Evolutionary conservation across 2,888 invertebrate genomes (phyloP), one percentile per base, ranked within the genome.

Genomic region (Harpalus rufipes): DNA sequence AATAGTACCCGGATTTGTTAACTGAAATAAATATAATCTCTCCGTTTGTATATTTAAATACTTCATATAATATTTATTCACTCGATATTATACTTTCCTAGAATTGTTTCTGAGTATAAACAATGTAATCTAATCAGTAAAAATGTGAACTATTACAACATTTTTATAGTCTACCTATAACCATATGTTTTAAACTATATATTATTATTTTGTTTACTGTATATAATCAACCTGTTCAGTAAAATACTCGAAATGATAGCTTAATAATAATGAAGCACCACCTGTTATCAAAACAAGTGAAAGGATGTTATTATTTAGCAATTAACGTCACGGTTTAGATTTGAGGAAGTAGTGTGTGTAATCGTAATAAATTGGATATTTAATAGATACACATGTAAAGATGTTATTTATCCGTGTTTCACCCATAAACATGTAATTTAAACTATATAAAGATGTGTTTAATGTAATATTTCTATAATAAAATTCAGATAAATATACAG

Each of bases 201-300:
- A 32, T 32, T 32, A 32, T 32, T 32, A 32, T 32, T 32, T 32
- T 32, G 32, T 32, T 25, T 14, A 14, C n/a, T 68, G 25, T 63
- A 21, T 63, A 63, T 12, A 32, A 32, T 32, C 6, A 32, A 32
- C 32, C 32, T 3, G 14, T 32, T 68, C 68, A 14, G 32, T 25
- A 68, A 39, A 68, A 39, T 39, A 8, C 32, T 25, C 12, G 12
- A 63, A 63, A 14, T 39, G 8, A 65, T 68, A 63, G 63, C 12
- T 21, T 25, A 18, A 63, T 63, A 21, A 12, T 25, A 18, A 12
- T 63, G 12, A 21, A 63, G 7, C 18, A 63, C 68, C 32, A 68
- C 68, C 68, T 68, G 68, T 68, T 74, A 74, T 44, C 44, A 5
- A 44, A 32, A 6, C n/a, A 76, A 78, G 78, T 78, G 78, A 78